Conservation (phyloP, 2,797 vertebrate genomes). For the Eospalax fontanierii region DNA sequence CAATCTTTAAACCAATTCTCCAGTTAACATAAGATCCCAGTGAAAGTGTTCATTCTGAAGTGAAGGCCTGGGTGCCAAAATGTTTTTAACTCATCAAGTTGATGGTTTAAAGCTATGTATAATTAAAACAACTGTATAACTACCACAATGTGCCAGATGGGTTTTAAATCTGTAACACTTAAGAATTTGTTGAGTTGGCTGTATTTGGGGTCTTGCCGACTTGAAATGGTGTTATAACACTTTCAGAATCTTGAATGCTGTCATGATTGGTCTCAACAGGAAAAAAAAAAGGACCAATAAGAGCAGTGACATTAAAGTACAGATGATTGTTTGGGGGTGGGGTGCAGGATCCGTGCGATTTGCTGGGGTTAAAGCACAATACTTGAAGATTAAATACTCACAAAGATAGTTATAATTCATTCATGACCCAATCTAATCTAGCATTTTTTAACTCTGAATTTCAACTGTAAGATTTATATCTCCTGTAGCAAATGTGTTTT, state of each 20-base stretch:
- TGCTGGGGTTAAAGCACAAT: conserved; percentile 87
- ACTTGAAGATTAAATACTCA: conserved; percentile 89
- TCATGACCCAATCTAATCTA: conserved; percentile 81
- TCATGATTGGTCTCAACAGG: conserved; percentile 71
- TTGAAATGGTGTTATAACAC: conserved; percentile 74
- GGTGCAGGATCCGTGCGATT: conserved; percentile 86
- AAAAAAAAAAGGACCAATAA: conserved; percentile 71
- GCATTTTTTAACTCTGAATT: conserved; percentile 82
- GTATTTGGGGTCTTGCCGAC: conserved; percentile 74
- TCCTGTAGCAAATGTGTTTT: conserved; percentile 80
- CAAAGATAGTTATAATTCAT: conserved; percentile 87
- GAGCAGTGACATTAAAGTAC: conserved; percentile 85
- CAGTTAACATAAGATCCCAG: conserved; percentile 65
- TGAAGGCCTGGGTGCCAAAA: conserved; percentile 66
- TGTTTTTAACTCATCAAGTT: conserved; percentile 72
- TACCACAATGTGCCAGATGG: conserved; percentile 72
- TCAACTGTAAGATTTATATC: conserved; percentile 77
- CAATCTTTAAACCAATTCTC: conserved; percentile 66
- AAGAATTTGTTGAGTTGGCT: conserved; percentile 76
- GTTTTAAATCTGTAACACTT: conserved; percentile 76
- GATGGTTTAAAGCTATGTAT: conserved; percentile 74
- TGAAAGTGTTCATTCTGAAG: conserved; percentile 76
- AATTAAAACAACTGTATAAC: conserved; percentile 74
- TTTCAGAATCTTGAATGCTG: conserved; percentile 74
- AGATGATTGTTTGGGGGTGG: conserved; percentile 83